These are phyloP conservation scores for Chrysemys picta DNA, from an alignment of 2,113 vertebrate species.

Conservation along the genomic window DNA sequence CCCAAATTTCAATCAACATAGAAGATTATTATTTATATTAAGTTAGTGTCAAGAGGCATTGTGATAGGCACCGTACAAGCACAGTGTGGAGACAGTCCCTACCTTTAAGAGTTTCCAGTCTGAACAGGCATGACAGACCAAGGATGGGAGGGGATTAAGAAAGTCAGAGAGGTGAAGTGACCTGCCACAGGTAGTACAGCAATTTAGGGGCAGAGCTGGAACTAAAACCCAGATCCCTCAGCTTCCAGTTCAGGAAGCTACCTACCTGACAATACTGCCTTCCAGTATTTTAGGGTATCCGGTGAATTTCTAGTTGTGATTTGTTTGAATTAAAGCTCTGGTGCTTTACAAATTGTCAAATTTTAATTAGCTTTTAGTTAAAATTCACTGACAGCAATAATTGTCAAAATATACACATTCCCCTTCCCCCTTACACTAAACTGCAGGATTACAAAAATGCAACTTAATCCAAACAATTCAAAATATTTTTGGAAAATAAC, in stretches of 20 bases:
- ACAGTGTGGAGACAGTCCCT: background rate
- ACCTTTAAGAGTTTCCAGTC: background rate
- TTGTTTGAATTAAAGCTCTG: background rate
- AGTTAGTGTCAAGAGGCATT: background rate
- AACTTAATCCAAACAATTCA: background rate
- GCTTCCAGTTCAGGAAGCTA: background rate
- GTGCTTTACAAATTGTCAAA: slow-evolving; percentile 28
- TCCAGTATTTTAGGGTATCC: background rate
- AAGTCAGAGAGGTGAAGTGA: background rate
- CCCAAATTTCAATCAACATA: background rate
- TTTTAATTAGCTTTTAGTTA: slow-evolving; percentile 47
- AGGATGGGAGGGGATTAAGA: background rate
- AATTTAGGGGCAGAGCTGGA: background rate
- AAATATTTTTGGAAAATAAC: background rate
- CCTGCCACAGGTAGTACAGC: background rate
- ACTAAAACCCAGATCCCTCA: background rate
- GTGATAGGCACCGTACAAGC: background rate
- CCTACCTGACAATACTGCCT: background rate
- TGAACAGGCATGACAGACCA: background rate
- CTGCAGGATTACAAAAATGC: slow-evolving; percentile 37
- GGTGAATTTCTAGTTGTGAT: background rate
- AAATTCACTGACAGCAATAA: slow-evolving; percentile 30
- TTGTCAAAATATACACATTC: slow-evolving; percentile 33
- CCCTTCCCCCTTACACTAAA: background rate
- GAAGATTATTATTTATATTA: background rate